Percentiles rank a stretch among this genome's conserved stretches.
Conservation (phyloP, 2,797 vertebrate genomes). For the Myotis pilosus region DNA sequence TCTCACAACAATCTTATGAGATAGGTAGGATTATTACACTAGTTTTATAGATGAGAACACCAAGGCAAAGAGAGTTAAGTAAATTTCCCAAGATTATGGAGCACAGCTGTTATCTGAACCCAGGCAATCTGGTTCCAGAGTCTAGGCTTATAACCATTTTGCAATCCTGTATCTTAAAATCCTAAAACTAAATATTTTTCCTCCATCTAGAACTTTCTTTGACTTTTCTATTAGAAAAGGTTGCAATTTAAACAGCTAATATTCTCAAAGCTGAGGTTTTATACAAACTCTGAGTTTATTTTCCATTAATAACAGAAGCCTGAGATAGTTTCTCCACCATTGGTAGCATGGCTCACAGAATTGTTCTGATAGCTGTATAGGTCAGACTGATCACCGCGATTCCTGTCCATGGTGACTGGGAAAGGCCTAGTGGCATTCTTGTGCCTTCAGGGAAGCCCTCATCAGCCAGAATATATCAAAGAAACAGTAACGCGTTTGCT, state of each 20-base stretch:
- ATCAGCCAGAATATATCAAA: background rate
- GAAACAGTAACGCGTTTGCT: background rate
- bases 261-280: conserved; percentile 21
- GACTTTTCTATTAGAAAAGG: conserved; percentile 22
- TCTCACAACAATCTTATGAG: background rate
- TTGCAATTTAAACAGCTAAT: background rate
- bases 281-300: background rate
- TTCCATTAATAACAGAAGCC: background rate
- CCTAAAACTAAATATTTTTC: background rate
- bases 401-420: background rate
- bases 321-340: background rate
- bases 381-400: background rate
- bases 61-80: background rate
- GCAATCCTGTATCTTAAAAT: background rate
- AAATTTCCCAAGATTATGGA: background rate
- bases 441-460: background rate
- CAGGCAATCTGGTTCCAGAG: background rate
- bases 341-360: background rate
- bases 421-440: background rate
- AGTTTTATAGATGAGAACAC: background rate
- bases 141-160: background rate
- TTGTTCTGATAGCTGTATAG: background rate
- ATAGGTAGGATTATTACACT: background rate
- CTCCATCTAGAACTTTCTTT: conserved; percentile 7
- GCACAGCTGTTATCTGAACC: background rate